Percentiles rank a stretch among this genome's conserved stretches.
These are phyloP conservation scores for Geothlypis trichas DNA, from an alignment of 2,113 vertebrate species.

Conservation along the genomic window DNA sequence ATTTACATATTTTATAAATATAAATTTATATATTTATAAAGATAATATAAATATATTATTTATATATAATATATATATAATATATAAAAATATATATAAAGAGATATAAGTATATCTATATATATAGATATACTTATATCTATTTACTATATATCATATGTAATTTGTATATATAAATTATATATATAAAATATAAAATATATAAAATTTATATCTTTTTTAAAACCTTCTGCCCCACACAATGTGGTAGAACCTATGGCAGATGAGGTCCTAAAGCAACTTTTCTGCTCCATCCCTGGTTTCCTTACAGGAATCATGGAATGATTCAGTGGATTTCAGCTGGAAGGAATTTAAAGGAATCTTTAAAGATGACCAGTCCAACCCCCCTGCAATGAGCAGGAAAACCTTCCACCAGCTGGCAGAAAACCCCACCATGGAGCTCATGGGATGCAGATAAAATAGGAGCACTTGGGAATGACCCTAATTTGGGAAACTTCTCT, in stretches of 20 bases:
- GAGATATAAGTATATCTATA: no score
- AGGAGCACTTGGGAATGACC: background rate
- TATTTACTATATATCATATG: no score
- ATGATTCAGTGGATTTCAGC: background rate
- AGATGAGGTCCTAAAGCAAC: background rate
- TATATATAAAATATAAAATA: no score
- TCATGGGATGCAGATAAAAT: background rate
- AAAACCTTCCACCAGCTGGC: background rate
- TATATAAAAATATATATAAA: no score
- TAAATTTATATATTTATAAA: no score
- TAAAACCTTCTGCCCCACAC: background rate
- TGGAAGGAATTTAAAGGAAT: background rate
- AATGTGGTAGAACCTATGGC: background rate
- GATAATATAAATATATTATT: no score
- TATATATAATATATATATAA: no score
- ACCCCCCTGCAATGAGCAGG: background rate
- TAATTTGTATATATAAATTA: no score
- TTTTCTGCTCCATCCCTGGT: background rate
- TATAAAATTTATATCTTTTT: background rate
- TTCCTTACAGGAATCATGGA: background rate
- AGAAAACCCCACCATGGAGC: background rate
- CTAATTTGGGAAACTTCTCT: background rate
- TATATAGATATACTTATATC: no score
- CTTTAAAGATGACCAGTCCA: background rate
- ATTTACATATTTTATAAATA: no score